phyloP scores from a whole-genome alignment of 2,797 vertebrate species.

The Echiichthys vipera region DNA sequence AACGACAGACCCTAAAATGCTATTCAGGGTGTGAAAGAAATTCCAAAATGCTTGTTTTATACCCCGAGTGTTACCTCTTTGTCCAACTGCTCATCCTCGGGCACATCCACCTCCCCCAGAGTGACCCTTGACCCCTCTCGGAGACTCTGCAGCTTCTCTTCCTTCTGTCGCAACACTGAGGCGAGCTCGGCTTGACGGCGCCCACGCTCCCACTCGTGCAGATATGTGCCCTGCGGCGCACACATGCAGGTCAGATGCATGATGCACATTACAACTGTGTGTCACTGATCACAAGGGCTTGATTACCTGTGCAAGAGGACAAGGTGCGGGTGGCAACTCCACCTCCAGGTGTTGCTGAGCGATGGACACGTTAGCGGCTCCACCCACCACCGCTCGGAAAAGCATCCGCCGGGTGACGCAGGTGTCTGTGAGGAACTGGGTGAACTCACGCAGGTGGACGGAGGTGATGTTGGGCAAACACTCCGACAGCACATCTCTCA shows the following conservation, averaged over 20 bases:
- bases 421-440: constrained; percentile 44
- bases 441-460: constrained; percentile 39
- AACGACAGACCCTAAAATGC: background rate
- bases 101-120: constrained; percentile 21
- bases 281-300: background rate
- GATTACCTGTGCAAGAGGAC: constrained; percentile 62
- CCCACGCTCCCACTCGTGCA: constrained; percentile 41
- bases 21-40: background rate
- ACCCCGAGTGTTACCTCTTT: constrained; percentile 34
- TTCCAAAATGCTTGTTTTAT: background rate
- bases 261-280: background rate
- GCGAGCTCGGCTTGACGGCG: background rate
- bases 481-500: constrained; percentile 32
- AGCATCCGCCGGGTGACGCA: constrained; percentile 46
- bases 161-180: constrained; percentile 27
- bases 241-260: background rate
- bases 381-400: constrained; percentile 42
- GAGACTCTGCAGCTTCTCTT: constrained; percentile 48
- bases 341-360: constrained; percentile 53
- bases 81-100: constrained; percentile 33
- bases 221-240: constrained; percentile 52
- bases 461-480: constrained; percentile 38
- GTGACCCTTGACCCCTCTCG: constrained; percentile 24
- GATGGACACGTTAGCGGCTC: background rate
- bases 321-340: constrained; percentile 54